Evolutionary conservation across 2,113 vertebrate species (phyloP), one percentile per base, ranked within the genome.

Genomic region (Hirundichthys speculiger): DNA sequence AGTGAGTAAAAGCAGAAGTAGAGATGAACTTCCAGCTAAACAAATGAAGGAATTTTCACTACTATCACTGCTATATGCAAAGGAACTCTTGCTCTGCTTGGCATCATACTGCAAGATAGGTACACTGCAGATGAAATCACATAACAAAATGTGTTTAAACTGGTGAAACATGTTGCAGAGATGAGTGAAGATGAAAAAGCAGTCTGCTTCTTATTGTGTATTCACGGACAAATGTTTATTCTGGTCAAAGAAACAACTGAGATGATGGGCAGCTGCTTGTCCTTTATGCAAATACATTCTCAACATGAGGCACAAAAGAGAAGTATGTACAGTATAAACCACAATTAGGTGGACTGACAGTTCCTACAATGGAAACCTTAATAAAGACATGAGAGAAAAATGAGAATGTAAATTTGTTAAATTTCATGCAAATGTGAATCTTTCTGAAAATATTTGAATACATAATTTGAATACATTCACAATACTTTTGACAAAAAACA

Each of bases 331-430:
- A 75, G 52, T 59, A 51, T 34, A 80, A 74, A 80, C 64, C 73
- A 74, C 81, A 85, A 87, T 88, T 87, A 85, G 75, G 79, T 69
- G 70, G 77, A 61, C 64, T 79, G 77, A 78, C 80, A 82, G 64
- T 56, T 60, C 67, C 49, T 45, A 75, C 53, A 81, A 79, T 61
- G 50, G 66, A 69, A 72, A 51, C 60, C 73, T 77, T 65, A 77
- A 58, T 19, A 45, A 58, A 70, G 70, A 64, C 55, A 60, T 68
- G 70, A 56, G 73, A 63, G 25, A 20, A 70, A 80, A 84, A 77
- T 69, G 19, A 59, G 25, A 75, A 79, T 67, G 51, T 47, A 59
- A 22, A 71, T 22, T 75, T 56, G 43, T 70, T 70, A 54, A 58
- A 75, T 73, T 83, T 73, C 34, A 74, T 63, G 20, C 66, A 69